Conservation (phyloP, 1,140 invertebrate species). For the Contarinia nasturtii region DNA sequence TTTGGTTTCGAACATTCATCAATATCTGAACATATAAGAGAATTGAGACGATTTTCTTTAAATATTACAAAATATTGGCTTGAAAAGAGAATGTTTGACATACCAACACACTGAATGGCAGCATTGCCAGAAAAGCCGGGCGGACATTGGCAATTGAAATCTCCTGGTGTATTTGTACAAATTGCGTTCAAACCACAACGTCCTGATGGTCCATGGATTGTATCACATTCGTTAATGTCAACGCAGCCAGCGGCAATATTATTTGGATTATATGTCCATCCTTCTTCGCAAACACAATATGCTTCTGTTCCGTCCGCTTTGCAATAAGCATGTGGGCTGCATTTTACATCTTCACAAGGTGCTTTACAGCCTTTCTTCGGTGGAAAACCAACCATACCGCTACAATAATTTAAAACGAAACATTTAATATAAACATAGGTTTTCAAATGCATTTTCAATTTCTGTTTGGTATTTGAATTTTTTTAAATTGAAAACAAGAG, state of each 20-base stretch:
- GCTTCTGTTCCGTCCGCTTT: constrained; percentile 75
- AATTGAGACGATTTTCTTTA: too few species aligned
- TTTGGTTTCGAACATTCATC: constrained; percentile 53
- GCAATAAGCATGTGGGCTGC: constrained; percentile 72
- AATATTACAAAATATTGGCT: too few species aligned
- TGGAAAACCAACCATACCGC: constrained; percentile 66
- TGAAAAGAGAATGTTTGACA: too few species aligned
- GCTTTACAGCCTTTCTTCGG: constrained; percentile 66
- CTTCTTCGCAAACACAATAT: constrained; percentile 82
- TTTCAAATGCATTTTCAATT: too few species aligned
- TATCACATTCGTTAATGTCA: constrained; percentile 86
- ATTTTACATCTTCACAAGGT: constrained; percentile 78
- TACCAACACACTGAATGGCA: constrained; percentile 40
- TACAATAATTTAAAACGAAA: constrained; percentile 20
- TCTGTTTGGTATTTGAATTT: too few species aligned
- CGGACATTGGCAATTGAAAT: constrained; percentile 55
- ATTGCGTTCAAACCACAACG: constrained; percentile 64
- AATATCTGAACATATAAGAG: constrained; percentile 33
- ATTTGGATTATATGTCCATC: constrained; percentile 78
- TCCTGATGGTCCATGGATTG: constrained; percentile 50
- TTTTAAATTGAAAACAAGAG: too few species aligned
- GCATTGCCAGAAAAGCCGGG: constrained; percentile 64
- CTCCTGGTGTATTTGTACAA: constrained; percentile 67
- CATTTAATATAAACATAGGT: too few species aligned
- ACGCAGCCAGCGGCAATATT: constrained; percentile 77